phyloP scores from a whole-genome alignment of 2,113 vertebrate species.

The Piliocolobus tephrosceles region DNA sequence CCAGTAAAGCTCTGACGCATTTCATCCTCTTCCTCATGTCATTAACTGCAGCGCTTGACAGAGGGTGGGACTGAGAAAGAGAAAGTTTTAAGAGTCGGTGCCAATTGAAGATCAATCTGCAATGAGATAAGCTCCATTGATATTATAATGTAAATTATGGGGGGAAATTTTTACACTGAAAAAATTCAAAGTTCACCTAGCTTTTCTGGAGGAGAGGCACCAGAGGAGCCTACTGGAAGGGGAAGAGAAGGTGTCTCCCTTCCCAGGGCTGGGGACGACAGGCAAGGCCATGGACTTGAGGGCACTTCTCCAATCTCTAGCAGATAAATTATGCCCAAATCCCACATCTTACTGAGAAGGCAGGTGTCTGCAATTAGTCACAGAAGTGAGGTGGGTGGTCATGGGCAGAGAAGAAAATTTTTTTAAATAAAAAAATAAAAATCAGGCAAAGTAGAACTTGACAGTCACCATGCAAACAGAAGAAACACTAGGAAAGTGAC shows the following conservation, averaged over 20 bases:
- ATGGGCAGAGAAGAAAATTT: neutral
- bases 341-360: neutral
- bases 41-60: neutral
- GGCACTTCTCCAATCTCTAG: neutral
- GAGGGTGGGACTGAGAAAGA: neutral
- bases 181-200: slow-evolving; percentile 38
- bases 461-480: neutral
- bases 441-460: neutral
- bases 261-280: neutral
- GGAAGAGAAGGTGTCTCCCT: neutral
- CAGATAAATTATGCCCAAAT: neutral
- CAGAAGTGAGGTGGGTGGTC: neutral
- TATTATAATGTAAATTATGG: neutral
- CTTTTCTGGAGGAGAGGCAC: slow-evolving; percentile 6
- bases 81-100: neutral
- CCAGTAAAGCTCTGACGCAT: neutral
- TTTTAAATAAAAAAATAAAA: neutral
- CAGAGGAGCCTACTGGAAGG: no score
- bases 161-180: neutral
- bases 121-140: neutral
- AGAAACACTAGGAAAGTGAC: neutral
- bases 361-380: neutral
- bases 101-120: slow-evolving; percentile 37
- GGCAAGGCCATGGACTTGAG: neutral
- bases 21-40: neutral